These are phyloP conservation scores for Scaptodrosophila lebanonensis DNA, from an alignment of 1,140 invertebrate species.

Conservation along the genomic window DNA sequence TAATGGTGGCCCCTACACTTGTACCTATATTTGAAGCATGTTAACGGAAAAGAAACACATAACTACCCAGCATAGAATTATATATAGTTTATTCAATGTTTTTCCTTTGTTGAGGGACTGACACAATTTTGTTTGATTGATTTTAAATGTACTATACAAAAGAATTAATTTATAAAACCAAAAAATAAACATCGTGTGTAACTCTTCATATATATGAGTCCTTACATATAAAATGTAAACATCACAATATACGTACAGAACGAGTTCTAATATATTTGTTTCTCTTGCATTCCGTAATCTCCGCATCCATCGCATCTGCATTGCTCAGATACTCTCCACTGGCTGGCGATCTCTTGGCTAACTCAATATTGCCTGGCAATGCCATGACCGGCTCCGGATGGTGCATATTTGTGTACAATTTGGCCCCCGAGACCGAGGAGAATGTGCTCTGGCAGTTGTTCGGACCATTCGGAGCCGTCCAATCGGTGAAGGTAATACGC, in stretches of 20 bases:
- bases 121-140: constrained; percentile 22
- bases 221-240: no score
- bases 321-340: constrained; percentile 82
- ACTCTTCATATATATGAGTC: not conserved
- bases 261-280: constrained; percentile 12
- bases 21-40: constrained; percentile 17
- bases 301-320: no score
- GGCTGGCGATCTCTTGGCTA: constrained; percentile 82
- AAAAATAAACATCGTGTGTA: constrained; percentile 11
- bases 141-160: constrained; percentile 31
- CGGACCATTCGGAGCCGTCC: constrained; percentile 94
- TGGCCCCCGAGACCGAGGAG: constrained; percentile 94
- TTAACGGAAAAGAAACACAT: constrained; percentile 1
- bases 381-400: constrained; percentile 87
- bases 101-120: constrained; percentile 16
- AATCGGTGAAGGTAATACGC: constrained; percentile 93
- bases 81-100: constrained; percentile 31
- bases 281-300: not conserved
- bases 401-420: constrained; percentile 96
- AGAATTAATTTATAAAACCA: constrained; percentile 11
- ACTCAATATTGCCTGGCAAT: constrained; percentile 86
- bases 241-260: no score
- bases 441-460: constrained; percentile 94
- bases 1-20: constrained; percentile 35
- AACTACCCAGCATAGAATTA: constrained; percentile 17